Base-by-base conservation (phyloP, 2,888 invertebrate species). In the Leuctra nigra region DNA sequence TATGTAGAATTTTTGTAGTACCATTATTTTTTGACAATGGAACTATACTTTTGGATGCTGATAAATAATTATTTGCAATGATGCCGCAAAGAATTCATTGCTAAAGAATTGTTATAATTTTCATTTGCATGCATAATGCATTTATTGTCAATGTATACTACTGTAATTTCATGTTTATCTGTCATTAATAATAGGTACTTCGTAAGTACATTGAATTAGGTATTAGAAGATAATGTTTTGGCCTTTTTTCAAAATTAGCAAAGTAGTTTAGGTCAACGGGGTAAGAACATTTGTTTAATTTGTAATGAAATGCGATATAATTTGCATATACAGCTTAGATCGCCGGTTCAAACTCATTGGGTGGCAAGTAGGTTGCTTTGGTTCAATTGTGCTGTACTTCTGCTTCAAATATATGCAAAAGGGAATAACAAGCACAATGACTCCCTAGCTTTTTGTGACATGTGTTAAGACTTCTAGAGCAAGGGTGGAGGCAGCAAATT, bases 101-200 rank as follows among this genome's bases (percentile, higher is more conserved):
- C 25, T 22, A 54, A 56, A 39, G 48, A 54, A 56, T 59, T 59
- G n/a, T n/a, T n/a, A n/a, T 52, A 41, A 58, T 58, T 54, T 55
- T 25, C 58, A 56, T 54, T 56, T 61, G 63, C 63, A 63, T 63
- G 63, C 63, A 63, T 63, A 61, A 33, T 54, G 53, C 61, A 61
- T 61, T 61, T 60, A 48, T 63, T 60, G 59, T 61, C 46, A 53
- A 58, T 61, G 61, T 61, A 60, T 61, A 50, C 16, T 59, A 61
- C 44, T 44, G 55, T 24, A 53, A 44, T 23, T 44, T n/a, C 9
- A 20, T 20, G 22, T 23, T 44, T 14, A 7, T 46, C 24, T 20
- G 14, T 46, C n/a, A n/a, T n/a, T n/a, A 9, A n/a, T 20, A 39
- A 11, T 9, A 39, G 14, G 18, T 39, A 20, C 20, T 2, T 20